Evolutionary conservation across 2,113 vertebrate species (phyloP), one percentile per base, ranked within the genome.

Genomic region (Ophthalmolycus amberensis): DNA sequence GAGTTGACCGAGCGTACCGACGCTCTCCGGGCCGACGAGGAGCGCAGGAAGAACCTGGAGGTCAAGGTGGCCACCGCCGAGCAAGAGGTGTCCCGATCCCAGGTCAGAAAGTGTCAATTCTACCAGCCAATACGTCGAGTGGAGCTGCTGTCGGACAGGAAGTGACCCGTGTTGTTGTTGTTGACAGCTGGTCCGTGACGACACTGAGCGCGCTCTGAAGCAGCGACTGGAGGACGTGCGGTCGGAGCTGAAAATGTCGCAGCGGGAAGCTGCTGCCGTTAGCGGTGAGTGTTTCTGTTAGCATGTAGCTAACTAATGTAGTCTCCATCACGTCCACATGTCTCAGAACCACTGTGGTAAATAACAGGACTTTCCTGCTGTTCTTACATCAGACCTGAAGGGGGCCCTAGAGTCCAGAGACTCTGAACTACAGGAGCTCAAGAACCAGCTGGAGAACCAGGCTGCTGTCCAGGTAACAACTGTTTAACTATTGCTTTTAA

Each of bases 371-470:
- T 73, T 16, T 34, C 15, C 68, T 71, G 46, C 40, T 79, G 60
- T 72, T 74, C 14, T 2, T 1, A 0, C 42, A 40, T 74, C 52
- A 80, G 79, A 80, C 29, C 71, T 74, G 63, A 32, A 80, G 79
- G 63, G 52, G 79, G 79, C 52, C 32, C 79, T 81, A 42, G 63
- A 4, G 4, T 74, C 62, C 52, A 73, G 52, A 67, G 70, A 80
- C 22, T 3, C 32, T 0, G 79, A 80, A 16, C 40, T 80, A n/a
- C 79, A 74, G 71, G 71, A 71, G 48, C 63, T 81, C 16, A 67
- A 38, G 63, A 54, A 22, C n/a, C 79, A 81, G 63, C 54, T 81
- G 79, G 62, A 80, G 62, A 80, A 7, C 50, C 70, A 71, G 46
- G 50, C 27, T 9, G 50, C 38, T 9, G 50, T 10, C 27, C 78